Evolutionary conservation across 1,140 invertebrate species (phyloP).

Genomic region (Macrocentrus cingulum): DNA sequence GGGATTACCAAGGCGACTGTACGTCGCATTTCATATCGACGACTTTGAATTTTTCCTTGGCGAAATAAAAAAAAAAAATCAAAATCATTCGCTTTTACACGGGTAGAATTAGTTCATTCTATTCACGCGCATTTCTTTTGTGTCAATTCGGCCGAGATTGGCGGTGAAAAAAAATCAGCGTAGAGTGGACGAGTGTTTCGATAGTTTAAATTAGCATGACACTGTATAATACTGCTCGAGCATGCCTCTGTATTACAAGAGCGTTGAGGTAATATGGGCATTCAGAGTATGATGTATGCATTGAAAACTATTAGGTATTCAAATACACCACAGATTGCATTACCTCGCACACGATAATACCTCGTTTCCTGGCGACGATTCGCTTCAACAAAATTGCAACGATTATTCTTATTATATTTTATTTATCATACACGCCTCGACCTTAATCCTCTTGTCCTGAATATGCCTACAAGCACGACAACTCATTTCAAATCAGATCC

Average conservation of each 20-base stretch:
- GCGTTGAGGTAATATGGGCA: constrained; percentile 43
- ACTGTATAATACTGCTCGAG: too few species aligned
- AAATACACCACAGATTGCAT: constrained; percentile 52
- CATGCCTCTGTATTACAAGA: constrained; percentile 15
- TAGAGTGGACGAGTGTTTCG: not conserved
- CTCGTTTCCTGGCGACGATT: constrained; percentile 38
- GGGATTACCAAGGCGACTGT: constrained; percentile 32
- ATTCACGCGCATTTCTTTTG: too few species aligned
- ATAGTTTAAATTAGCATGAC: too few species aligned
- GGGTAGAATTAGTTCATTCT: constrained; percentile 30
- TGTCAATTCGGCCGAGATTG: not conserved
- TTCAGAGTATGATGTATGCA: constrained; percentile 51
- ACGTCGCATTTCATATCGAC: constrained; percentile 31
- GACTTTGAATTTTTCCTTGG: constrained; percentile 28
- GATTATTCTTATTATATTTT: constrained; percentile 42
- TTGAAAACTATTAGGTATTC: constrained; percentile 54
- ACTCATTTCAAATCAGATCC: too few species aligned
- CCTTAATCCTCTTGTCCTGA: constrained; percentile 38
- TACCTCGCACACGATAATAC: constrained; percentile 38
- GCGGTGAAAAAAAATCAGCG: not conserved
- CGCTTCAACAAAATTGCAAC: constrained; percentile 40
- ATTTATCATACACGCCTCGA: constrained; percentile 25
- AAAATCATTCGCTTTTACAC: constrained; percentile 28
- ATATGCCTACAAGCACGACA: constrained; percentile 16
- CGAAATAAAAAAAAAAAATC: constrained; percentile 28